phyloP scores from a whole-genome alignment of 2,113 vertebrate genomes.

The Aythya baeri region DNA sequence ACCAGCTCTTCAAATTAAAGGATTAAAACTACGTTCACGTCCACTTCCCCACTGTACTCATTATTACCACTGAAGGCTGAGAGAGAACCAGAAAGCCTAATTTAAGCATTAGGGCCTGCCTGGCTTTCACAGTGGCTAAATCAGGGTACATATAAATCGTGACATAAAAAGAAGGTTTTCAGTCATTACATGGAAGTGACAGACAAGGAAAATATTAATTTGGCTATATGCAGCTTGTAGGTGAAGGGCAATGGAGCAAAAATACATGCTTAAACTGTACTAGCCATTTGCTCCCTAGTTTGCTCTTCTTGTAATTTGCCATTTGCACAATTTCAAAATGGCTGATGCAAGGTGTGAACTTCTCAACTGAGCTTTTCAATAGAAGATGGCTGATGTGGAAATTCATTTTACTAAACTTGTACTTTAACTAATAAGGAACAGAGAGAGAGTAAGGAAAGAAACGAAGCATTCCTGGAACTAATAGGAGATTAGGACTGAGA shows the following conservation, averaged over 20 bases:
- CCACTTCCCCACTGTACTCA: not conserved
- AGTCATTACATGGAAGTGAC: not conserved
- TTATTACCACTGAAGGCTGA: not conserved
- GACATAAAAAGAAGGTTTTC: not conserved
- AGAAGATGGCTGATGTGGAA: not conserved
- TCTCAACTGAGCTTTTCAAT: not conserved
- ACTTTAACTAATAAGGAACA: not conserved
- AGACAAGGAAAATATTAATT: not conserved
- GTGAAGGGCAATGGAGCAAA: not conserved
- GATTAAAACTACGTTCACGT: not conserved
- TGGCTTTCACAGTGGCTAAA: not conserved
- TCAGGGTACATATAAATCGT: not conserved
- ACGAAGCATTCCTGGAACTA: conserved; percentile 3
- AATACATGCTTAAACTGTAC: not conserved
- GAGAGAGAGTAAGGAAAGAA: not conserved
- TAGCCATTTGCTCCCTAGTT: not conserved
- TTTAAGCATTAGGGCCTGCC: not conserved
- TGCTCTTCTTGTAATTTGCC: not conserved
- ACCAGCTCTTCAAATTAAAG: not conserved
- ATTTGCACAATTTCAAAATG: not conserved
- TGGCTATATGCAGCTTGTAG: not conserved
- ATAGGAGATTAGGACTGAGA: not conserved
- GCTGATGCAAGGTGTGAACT: not conserved
- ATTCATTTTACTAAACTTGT: not conserved
- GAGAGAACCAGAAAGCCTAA: not conserved